phyloP scores from a whole-genome alignment of 1,140 invertebrate species.

The Panagrolaimus sp. region DNA sequence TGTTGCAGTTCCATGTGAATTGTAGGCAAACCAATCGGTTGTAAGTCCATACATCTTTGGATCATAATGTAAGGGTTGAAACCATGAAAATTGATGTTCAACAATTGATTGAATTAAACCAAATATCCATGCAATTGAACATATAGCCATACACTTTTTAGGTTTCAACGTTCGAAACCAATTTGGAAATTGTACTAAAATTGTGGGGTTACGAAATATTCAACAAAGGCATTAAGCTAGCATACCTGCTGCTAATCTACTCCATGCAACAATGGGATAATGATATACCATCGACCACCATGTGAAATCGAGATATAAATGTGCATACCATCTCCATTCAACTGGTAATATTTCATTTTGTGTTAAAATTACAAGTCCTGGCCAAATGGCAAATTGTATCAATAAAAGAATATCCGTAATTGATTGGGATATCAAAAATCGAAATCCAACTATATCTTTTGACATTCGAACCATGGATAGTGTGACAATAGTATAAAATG shows the following conservation, averaged over 20 bases:
- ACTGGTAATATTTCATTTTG: constrained; percentile 34
- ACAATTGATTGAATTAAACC: constrained; percentile 34
- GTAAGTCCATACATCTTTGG: constrained; percentile 31
- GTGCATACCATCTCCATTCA: constrained; percentile 28
- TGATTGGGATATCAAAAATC: constrained; percentile 30
- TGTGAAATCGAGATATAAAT: constrained; percentile 40
- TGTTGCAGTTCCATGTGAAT: constrained; percentile 23
- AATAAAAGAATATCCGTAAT: constrained; percentile 33
- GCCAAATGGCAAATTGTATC: constrained; percentile 38
- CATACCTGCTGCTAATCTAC: constrained; percentile 34
- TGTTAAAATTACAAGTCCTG: constrained; percentile 35
- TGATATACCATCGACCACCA: constrained; percentile 32
- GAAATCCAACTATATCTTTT: constrained; percentile 37
- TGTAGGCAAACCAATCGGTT: constrained; percentile 29
- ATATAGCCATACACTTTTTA: constrained; percentile 31
- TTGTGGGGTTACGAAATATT: too few relatives aligned
- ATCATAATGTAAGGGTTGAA: constrained; percentile 31
- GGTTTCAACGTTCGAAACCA: constrained; percentile 31
- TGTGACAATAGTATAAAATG: constrained; percentile 16
- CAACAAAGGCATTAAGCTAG: too few relatives aligned
- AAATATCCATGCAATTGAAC: constrained; percentile 34
- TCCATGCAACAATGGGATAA: constrained; percentile 42
- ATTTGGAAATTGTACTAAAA: constrained; percentile 38
- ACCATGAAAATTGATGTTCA: constrained; percentile 41
- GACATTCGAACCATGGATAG: constrained; percentile 30